phyloP scores from a whole-genome alignment of 2,888 invertebrate species.

The Smittia sp. region DNA sequence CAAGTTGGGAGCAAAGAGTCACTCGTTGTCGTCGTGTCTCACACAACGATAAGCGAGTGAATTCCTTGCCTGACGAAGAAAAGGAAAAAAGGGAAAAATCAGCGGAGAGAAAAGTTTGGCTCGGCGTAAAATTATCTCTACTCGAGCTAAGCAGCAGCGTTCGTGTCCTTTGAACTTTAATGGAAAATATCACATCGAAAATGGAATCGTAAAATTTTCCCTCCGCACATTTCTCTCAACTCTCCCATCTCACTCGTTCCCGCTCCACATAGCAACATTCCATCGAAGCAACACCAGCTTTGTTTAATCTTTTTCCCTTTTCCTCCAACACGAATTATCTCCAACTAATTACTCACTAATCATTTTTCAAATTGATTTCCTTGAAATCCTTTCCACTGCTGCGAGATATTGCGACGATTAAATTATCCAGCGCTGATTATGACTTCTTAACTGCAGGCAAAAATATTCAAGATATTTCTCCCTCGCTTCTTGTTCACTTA shows the following conservation, averaged over 20 bases:
- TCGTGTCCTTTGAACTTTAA: constrained; percentile 20
- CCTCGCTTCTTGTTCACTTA: constrained; percentile 4
- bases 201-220: constrained; percentile 9
- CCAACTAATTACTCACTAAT: constrained; percentile 38
- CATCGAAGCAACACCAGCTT: constrained; percentile 5
- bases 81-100: not conserved
- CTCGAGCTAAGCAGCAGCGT: not conserved
- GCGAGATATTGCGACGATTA: not conserved
- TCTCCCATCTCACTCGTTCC: not conserved
- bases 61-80: not conserved
- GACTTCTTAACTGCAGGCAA: not conserved
- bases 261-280: constrained; percentile 11
- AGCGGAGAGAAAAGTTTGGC: not conserved
- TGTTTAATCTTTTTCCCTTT: not conserved
- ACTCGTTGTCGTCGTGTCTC: too few species aligned
- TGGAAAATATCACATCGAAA: constrained; percentile 12
- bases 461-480: not conserved
- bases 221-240: not conserved
- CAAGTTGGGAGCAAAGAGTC: too few species aligned
- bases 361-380: constrained; percentile 38
- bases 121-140: not conserved
- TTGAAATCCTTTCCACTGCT: constrained; percentile 38
- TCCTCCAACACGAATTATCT: not conserved
- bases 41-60: constrained; percentile 11
- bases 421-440: constrained; percentile 11